A percentile compares a stretch with the other conserved stretches of the same genome.
These are phyloP conservation scores for Eueremaeus valkanovi DNA, from an alignment of 2,888 invertebrate species.

Conservation along the genomic window DNA sequence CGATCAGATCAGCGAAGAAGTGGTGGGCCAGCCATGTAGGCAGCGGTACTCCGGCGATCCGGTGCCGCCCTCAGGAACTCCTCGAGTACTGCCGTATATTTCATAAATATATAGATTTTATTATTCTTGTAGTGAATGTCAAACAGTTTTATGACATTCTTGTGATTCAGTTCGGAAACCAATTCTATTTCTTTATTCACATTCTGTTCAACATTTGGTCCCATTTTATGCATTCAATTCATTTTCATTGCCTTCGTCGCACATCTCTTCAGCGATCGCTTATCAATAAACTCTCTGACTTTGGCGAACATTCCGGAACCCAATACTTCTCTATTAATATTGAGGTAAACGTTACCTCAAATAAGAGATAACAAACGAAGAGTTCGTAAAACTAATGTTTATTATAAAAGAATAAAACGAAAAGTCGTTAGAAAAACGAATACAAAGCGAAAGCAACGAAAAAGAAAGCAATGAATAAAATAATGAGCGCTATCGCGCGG, in stretches of 20 bases:
- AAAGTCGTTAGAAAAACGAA: too few relatives aligned
- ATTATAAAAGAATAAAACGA: too few relatives aligned
- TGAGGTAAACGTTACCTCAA: too few relatives aligned
- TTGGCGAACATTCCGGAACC: neutral
- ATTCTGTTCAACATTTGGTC: neutral
- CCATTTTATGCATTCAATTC: neutral
- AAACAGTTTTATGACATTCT: conserved; percentile 20
- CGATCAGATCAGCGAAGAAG: conserved; percentile 10
- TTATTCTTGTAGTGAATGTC: neutral
- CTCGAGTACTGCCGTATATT: neutral
- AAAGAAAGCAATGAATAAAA: too few relatives aligned
- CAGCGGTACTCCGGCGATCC: neutral
- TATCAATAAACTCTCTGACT: conserved; percentile 8
- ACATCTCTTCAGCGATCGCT: neutral
- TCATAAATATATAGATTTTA: conserved; percentile 18
- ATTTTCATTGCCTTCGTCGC: conserved; percentile 2
- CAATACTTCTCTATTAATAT: too few relatives aligned
- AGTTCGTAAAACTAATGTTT: too few relatives aligned
- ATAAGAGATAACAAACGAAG: too few relatives aligned
- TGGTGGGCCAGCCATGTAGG: conserved; percentile 8
- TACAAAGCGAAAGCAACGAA: too few relatives aligned
- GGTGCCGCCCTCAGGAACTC: neutral
- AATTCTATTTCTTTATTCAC: conserved; percentile 9
- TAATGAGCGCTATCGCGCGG: too few relatives aligned
- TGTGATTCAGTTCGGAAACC: conserved; percentile 8